Evolutionary conservation across 2,113 vertebrate genomes (phyloP).

Genomic region (Sturnira hondurensis): DNA sequence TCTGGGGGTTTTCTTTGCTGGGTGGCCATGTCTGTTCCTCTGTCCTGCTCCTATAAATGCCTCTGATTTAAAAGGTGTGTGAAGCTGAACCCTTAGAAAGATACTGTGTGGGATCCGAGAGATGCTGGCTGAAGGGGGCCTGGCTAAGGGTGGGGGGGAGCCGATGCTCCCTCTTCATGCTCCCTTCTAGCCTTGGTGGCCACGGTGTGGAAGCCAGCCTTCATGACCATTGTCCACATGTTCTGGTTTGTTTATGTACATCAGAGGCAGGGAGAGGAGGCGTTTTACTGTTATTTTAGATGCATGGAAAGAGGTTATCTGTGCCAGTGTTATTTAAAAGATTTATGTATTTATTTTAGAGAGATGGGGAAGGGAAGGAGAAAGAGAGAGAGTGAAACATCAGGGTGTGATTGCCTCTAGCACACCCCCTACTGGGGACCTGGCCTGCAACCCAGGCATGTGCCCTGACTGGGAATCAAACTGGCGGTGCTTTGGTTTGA

Average conservation of each 20-base stretch:
- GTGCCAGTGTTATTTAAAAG: constrained; percentile 4
- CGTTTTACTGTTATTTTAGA: not conserved
- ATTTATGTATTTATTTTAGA: too few relatives aligned
- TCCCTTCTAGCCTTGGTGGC: not conserved
- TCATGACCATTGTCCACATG: not conserved
- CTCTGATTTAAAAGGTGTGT: not conserved
- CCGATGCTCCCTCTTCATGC: not conserved
- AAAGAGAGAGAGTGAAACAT: too few relatives aligned
- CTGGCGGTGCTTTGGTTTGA: too few relatives aligned
- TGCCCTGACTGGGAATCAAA: too few relatives aligned
- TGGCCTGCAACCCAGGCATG: too few relatives aligned
- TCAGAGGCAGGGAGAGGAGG: not conserved
- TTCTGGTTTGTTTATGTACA: not conserved
- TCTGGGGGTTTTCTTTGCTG: not conserved
- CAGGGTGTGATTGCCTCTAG: too few relatives aligned
- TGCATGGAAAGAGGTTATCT: not conserved
- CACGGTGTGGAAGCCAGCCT: not conserved
- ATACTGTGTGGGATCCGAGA: not conserved
- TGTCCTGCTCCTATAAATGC: not conserved
- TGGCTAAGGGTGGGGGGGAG: fast-evolving
- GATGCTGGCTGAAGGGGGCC: not conserved
- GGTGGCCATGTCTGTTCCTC: not conserved
- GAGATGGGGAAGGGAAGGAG: too few relatives aligned
- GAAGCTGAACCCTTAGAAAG: not conserved
- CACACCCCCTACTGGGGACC: too few relatives aligned